These are phyloP conservation scores for Chrysogorgia sp. DNA, from an alignment of 92 coral and sea anemone genomes.

Conservation along the genomic window DNA sequence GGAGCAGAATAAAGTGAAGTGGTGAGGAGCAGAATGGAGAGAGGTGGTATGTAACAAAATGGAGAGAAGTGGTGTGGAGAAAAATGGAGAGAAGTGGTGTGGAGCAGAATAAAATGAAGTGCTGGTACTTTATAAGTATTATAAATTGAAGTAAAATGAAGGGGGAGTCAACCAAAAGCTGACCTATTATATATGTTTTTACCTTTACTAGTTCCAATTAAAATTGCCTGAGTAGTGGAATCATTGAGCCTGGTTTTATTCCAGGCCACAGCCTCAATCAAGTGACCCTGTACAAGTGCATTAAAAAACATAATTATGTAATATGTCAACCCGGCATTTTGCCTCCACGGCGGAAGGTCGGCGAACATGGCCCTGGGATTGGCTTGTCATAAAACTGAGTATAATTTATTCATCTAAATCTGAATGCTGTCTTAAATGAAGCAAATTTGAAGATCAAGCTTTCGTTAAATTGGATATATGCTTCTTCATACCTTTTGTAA, in stretches of 20 bases:
- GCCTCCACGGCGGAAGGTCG: too few species aligned
- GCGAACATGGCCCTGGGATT: too few species aligned
- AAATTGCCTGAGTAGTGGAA: constrained; percentile 87
- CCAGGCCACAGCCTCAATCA: constrained; percentile 94
- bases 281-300: constrained; percentile 70
- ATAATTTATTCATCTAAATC: too few species aligned
- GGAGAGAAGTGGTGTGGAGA: neutral
- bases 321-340: too few species aligned
- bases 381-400: too few species aligned
- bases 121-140: neutral
- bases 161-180: too few species aligned
- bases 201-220: constrained; percentile 92
- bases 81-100: constrained; percentile 8
- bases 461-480: too few species aligned
- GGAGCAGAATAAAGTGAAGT: neutral
- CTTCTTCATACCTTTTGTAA: too few species aligned
- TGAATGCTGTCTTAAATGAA: too few species aligned
- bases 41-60: neutral
- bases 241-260: constrained; percentile 89
- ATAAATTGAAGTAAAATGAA: neutral
- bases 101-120: neutral
- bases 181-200: too few species aligned
- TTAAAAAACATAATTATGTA: too few species aligned
- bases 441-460: too few species aligned
- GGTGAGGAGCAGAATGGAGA: neutral